Conservation (phyloP, 2,797 vertebrate genomes). For the Galaxias olidus region DNA sequence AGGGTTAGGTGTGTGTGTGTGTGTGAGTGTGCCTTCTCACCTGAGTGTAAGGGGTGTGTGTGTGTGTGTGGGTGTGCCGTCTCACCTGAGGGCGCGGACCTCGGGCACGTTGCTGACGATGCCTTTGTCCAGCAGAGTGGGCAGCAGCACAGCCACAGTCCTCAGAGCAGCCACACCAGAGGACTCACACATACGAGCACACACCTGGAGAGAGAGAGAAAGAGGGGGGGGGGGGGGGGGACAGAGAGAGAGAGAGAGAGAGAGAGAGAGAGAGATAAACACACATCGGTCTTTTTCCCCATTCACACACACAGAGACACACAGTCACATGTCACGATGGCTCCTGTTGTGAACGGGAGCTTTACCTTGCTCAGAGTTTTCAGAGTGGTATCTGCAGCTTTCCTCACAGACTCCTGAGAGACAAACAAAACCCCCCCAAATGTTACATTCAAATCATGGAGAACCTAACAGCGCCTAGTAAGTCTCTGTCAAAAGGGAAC, state of each 20-base stretch:
- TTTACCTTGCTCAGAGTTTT: conserved; percentile 98
- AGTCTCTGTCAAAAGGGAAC: no score
- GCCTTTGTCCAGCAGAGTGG: conserved; percentile 93
- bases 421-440: no score
- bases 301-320: neutral
- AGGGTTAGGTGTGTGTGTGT: no score
- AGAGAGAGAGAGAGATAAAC: neutral
- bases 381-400: conserved; percentile 91
- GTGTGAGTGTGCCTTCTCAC: conserved; percentile 63
- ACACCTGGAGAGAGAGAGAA: conserved; percentile 78
- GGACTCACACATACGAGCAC: conserved; percentile 94
- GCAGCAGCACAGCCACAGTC: conserved; percentile 86
- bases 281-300: no score
- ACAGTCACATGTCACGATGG: neutral
- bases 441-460: no score
- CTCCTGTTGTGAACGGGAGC: no score
- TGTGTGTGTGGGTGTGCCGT: neutral
- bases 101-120: conserved; percentile 92
- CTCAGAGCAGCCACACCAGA: conserved; percentile 86
- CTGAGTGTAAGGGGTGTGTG: no score
- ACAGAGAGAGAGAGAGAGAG: conserved; percentile 5
- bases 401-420: conserved; percentile 92
- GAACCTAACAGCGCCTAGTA: no score
- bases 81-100: conserved; percentile 93
- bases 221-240: neutral